phyloP scores from a whole-genome alignment of 2,888 invertebrate genomes.

The Argynnis bischoffii region DNA sequence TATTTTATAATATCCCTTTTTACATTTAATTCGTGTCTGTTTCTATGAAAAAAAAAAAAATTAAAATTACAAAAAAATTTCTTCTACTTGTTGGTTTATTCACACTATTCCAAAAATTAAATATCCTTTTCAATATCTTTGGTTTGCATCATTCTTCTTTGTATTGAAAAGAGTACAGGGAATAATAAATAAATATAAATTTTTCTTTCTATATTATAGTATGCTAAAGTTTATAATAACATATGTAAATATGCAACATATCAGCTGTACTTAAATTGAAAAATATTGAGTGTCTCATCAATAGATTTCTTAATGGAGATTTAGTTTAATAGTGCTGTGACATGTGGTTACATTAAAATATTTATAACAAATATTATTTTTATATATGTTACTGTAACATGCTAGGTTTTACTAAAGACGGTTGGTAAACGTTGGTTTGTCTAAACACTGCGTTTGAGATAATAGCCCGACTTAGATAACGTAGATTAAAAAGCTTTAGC shows the following conservation, averaged over 20 bases:
- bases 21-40: conserved; percentile 26
- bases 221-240: conserved; percentile 3
- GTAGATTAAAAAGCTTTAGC: too few relatives aligned
- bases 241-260: conserved; percentile 16
- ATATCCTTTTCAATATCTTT: conserved; percentile 1
- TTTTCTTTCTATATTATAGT: background rate
- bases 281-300: background rate
- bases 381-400: too few relatives aligned
- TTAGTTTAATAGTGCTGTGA: background rate
- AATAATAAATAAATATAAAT: conserved; percentile 4
- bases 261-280: conserved; percentile 9
- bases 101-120: conserved; percentile 37
- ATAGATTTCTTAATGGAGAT: background rate
- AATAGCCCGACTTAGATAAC: too few relatives aligned
- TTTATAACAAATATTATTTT: too few relatives aligned
- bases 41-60: background rate
- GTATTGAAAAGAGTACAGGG: conserved; percentile 16
- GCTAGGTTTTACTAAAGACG: too few relatives aligned
- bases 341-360: too few relatives aligned
- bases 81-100: conserved; percentile 41
- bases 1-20: conserved; percentile 20
- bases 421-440: too few relatives aligned
- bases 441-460: too few relatives aligned
- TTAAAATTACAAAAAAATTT: conserved; percentile 33
- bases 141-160: conserved; percentile 40